phyloP scores from a whole-genome alignment of 1,140 invertebrate species.

The Musca vetustissima region DNA sequence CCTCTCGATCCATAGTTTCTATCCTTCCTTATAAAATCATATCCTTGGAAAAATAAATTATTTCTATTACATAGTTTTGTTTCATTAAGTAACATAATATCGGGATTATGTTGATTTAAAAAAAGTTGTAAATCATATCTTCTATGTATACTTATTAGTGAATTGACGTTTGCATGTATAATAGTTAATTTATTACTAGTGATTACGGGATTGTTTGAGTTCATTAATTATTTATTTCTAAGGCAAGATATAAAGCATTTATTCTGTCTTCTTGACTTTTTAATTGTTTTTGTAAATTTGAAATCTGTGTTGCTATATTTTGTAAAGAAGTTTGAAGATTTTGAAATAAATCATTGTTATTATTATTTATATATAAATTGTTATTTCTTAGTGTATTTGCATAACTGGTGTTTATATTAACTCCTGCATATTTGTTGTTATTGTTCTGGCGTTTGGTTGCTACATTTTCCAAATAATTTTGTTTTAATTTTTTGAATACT shows the following conservation, averaged over 20 bases:
- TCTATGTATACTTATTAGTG: neutral
- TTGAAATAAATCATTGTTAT: neutral
- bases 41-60: neutral
- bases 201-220: neutral
- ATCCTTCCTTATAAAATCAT: neutral
- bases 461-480: neutral
- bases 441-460: neutral
- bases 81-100: neutral
- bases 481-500: neutral
- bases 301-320: neutral
- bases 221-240: neutral
- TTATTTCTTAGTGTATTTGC: neutral
- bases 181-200: neutral
- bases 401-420: neutral
- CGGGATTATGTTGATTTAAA: neutral
- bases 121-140: neutral
- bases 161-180: neutral
- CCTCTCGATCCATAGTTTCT: neutral
- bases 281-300: neutral
- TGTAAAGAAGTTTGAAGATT: neutral
- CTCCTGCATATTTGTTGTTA: neutral
- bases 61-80: neutral
- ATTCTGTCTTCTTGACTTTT: neutral
- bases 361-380: neutral
- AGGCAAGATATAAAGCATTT: neutral